Conservation (phyloP, 1,140 invertebrate genomes). For the Leptinotarsa texana region DNA sequence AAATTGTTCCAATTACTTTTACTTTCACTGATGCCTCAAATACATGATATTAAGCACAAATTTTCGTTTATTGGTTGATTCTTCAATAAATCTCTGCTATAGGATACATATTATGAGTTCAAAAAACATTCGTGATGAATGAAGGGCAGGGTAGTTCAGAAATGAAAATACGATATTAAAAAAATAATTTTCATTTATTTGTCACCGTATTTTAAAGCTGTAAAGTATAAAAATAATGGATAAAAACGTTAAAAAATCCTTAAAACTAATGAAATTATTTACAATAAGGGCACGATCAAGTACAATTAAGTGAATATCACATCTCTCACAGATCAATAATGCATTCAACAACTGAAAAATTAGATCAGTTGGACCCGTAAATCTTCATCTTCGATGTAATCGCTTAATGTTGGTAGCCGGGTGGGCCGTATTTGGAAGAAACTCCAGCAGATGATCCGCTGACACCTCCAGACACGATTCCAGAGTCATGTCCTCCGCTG, state of each 20-base stretch:
- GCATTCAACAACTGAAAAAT: constrained; percentile 20
- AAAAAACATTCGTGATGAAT: too few species aligned
- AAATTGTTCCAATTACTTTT: not conserved
- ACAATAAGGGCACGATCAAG: constrained; percentile 2
- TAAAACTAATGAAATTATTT: constrained; percentile 21
- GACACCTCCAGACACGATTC: constrained; percentile 13
- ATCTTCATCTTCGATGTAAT: not conserved
- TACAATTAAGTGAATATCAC: constrained; percentile 20
- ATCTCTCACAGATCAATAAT: constrained; percentile 23
- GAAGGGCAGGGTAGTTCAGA: not conserved
- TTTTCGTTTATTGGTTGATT: too few species aligned
- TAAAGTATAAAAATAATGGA: constrained; percentile 9
- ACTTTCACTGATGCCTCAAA: not conserved
- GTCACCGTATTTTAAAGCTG: constrained; percentile 21
- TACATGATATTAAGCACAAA: too few species aligned
- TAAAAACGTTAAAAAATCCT: constrained; percentile 3
- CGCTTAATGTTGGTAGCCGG: constrained; percentile 38
- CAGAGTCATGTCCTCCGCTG: constrained; percentile 9
- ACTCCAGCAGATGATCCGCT: constrained; percentile 28
- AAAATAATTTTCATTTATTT: constrained; percentile 15
- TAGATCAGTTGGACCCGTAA: constrained; percentile 15
- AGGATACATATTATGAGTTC: too few species aligned
- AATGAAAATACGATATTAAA: constrained; percentile 7
- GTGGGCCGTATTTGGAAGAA: constrained; percentile 35
- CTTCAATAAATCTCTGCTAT: too few species aligned